phyloP scores from a whole-genome alignment of 92 coral and sea anemone genomes.

The Actinernus sp. region DNA sequence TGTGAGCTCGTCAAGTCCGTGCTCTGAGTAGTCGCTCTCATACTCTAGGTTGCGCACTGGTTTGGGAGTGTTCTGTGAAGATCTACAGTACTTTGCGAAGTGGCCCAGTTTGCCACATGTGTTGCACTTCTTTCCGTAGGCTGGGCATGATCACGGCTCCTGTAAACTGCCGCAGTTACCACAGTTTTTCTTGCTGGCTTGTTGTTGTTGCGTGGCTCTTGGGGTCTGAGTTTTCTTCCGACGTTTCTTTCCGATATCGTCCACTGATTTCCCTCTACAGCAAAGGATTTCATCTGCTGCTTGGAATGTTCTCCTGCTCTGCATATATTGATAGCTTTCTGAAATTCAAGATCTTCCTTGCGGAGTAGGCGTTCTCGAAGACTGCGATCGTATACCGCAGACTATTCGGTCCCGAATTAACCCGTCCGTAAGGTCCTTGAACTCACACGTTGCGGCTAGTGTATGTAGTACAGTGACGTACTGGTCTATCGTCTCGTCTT shows the following conservation, averaged over 20 bases:
- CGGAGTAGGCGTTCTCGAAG: constrained; percentile 25
- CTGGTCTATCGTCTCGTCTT: too few species aligned
- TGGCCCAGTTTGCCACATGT: constrained; percentile 25
- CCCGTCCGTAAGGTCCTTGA: too few species aligned
- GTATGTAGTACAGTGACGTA: too few species aligned
- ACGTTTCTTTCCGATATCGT: not conserved
- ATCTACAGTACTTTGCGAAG: constrained; percentile 24
- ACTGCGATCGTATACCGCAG: constrained; percentile 6
- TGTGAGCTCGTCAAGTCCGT: constrained; percentile 29
- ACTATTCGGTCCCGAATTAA: constrained; percentile 28
- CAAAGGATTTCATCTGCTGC: constrained; percentile 11
- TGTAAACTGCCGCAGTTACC: constrained; percentile 35
- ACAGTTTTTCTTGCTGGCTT: constrained; percentile 10
- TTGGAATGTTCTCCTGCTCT: constrained; percentile 15
- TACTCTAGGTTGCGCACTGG: too few species aligned
- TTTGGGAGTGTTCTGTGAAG: too few species aligned
- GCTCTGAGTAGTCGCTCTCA: constrained; percentile 31
- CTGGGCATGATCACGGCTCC: constrained; percentile 21
- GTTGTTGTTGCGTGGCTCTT: too few species aligned
- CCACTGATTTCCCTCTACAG: not conserved
- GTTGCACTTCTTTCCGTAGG: too few species aligned
- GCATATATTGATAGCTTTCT: constrained; percentile 20
- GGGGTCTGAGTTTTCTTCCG: not conserved
- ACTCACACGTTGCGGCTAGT: not conserved
- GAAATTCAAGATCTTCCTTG: constrained; percentile 2